phyloP scores from a whole-genome alignment of 1,140 invertebrate species.

The Panulirus ornatus region DNA sequence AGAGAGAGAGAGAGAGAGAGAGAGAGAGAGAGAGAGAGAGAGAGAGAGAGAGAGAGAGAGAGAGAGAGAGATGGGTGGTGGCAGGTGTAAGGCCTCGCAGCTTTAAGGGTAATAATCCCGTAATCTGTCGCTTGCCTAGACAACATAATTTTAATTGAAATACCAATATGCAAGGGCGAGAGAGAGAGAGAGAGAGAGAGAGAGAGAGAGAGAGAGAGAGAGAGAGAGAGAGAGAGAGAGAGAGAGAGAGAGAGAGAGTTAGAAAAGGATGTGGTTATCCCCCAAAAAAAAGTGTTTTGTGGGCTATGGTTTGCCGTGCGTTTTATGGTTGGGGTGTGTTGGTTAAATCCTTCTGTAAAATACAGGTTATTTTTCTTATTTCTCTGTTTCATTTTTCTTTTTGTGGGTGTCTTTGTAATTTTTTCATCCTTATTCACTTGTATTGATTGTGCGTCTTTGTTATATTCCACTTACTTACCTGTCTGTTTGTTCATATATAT shows the following conservation, averaged over 20 bases:
- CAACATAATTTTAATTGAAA: conserved; percentile 16
- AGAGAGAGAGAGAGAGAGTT: background rate
- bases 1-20: too few relatives aligned
- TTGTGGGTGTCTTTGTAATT: too few relatives aligned
- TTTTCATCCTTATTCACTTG: too few relatives aligned
- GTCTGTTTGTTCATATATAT: too few relatives aligned
- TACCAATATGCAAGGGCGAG: background rate
- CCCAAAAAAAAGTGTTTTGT: too few relatives aligned
- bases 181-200: too few relatives aligned
- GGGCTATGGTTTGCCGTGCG: too few relatives aligned
- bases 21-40: conserved; percentile 22
- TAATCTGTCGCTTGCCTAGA: background rate
- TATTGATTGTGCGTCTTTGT: too few relatives aligned
- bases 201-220: background rate
- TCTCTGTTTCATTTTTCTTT: background rate
- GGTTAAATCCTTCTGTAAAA: too few relatives aligned
- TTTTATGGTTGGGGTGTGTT: too few relatives aligned
- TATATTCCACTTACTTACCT: too few relatives aligned
- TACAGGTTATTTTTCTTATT: background rate
- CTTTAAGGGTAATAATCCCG: background rate
- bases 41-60: conserved; percentile 22
- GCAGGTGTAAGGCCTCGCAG: background rate
- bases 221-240: background rate
- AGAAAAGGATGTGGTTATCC: too few relatives aligned
- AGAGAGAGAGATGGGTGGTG: background rate